A percentile compares a stretch with the other conserved stretches of the same genome.
phyloP scores from a whole-genome alignment of 2,888 invertebrate genomes.

The Dusona sp. region DNA sequence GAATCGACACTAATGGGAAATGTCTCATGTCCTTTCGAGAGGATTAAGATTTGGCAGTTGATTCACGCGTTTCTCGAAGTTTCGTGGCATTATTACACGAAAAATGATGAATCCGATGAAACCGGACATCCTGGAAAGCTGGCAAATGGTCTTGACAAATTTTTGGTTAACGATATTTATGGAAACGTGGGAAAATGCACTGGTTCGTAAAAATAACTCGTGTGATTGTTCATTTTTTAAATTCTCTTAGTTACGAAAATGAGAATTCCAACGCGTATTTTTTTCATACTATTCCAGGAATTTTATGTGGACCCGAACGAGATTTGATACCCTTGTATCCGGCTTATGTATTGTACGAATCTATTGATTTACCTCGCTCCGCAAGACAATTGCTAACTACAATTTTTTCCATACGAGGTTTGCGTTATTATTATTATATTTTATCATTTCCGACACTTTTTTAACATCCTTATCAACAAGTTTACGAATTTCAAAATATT shows the following conservation, averaged over 20 bases:
- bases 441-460: not conserved
- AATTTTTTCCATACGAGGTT: constrained; percentile 72
- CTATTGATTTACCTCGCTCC: constrained; percentile 85
- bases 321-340: constrained; percentile 85
- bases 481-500: not conserved
- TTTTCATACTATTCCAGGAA: constrained; percentile 52
- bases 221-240: not conserved
- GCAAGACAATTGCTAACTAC: constrained; percentile 84
- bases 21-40: constrained; percentile 87
- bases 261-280: not conserved
- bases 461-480: not conserved
- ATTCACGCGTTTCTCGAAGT: constrained; percentile 86
- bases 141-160: constrained; percentile 86
- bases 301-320: constrained; percentile 66
- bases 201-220: constrained; percentile 79
- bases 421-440: not conserved
- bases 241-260: not conserved
- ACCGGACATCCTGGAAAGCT: constrained; percentile 85
- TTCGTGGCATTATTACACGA: constrained; percentile 85
- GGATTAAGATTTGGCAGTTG: constrained; percentile 88
- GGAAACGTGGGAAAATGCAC: constrained; percentile 83
- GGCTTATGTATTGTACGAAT: constrained; percentile 85
- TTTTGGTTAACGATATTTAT: constrained; percentile 86
- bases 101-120: constrained; percentile 81
- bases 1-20: constrained; percentile 80